Base-by-base conservation (phyloP, 2,888 invertebrate genomes). In the Dryobotodes eremita region DNA sequence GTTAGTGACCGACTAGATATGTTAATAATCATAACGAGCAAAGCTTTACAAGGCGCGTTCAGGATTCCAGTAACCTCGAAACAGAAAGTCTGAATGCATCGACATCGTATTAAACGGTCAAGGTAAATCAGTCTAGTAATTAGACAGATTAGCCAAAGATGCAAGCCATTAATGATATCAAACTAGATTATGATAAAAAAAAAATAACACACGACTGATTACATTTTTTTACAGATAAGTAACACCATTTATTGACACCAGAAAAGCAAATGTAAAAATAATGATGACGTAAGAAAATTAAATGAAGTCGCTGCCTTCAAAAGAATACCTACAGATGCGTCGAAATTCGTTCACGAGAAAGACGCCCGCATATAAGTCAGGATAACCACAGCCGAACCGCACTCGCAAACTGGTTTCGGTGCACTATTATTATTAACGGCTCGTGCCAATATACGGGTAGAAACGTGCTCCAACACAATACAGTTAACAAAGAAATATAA, bases 381-480 rank as follows among this genome's bases (percentile, higher is more conserved):
- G 95, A 96, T 95, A 95, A 96, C 95, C 95, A 93, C 95, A 95
- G 92, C 92, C 95, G 91, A 94, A 95, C 95, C 94, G 91, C 95
- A 95, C 95, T 94, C 93, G 95, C 95, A 96, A 97, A 97, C 96
- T 93, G 96, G 96, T 96, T 97, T 95, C 87, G 92, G 95, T 96
- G 95, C 95, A 96, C 95, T 96, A 96, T 96, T 96, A 97, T 96
- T 97, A 96, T 96, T 96, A 95, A 94, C 94, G 95, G 94, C 96
- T 96, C 96, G 96, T 96, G 96, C 96, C 95, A 95, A 96, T 95
- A 93, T 91, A 94, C 94, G 90, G 93, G 91, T 91, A 92, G 92
- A 95, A 95, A 94, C 94, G 94, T 95, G 95, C 94, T 91, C 90
- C 86, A 91, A 90, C 90, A 94, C 91, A 92, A 92, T 90, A 91